A percentile compares a stretch with the other conserved stretches of the same genome.
These are phyloP conservation scores for Todiramphus saurophagus DNA, from an alignment of 2,113 vertebrate species.

Conservation along the genomic window DNA sequence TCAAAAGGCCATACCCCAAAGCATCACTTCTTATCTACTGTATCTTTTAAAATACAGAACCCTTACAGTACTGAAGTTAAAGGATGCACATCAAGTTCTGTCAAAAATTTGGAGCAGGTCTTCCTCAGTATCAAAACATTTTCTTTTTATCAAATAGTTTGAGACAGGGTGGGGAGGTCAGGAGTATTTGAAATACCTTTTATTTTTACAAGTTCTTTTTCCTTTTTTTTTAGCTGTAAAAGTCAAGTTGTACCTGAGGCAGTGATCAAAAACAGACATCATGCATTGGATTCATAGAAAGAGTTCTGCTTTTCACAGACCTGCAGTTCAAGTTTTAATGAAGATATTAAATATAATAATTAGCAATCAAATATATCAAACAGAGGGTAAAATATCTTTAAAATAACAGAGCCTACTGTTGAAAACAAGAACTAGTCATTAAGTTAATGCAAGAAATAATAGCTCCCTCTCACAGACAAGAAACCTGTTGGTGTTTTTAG, in stretches of 20 bases:
- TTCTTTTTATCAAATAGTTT: neutral
- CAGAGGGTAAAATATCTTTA: neutral
- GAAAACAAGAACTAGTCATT: neutral
- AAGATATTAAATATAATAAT: neutral
- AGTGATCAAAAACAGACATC: neutral
- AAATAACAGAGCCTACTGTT: neutral
- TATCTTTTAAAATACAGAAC: neutral
- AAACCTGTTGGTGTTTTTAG: neutral
- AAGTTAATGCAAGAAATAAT: neutral
- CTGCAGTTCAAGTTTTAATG: neutral
- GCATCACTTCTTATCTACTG: neutral
- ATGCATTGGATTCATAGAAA: neutral
- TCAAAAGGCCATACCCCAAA: constrained; percentile 16
- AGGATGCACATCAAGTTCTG: neutral
- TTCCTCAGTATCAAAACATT: neutral
- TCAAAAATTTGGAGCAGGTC: neutral
- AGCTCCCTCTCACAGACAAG: neutral
- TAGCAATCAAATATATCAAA: neutral
- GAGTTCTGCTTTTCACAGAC: neutral
- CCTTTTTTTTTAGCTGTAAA: neutral
- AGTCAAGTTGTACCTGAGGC: neutral
- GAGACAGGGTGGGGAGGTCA: neutral
- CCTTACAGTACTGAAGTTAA: neutral
- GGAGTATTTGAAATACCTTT: rapidly evolving
- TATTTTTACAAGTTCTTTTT: neutral